Conservation (phyloP, 2,888 invertebrate genomes). For the Acronicta leporina region DNA sequence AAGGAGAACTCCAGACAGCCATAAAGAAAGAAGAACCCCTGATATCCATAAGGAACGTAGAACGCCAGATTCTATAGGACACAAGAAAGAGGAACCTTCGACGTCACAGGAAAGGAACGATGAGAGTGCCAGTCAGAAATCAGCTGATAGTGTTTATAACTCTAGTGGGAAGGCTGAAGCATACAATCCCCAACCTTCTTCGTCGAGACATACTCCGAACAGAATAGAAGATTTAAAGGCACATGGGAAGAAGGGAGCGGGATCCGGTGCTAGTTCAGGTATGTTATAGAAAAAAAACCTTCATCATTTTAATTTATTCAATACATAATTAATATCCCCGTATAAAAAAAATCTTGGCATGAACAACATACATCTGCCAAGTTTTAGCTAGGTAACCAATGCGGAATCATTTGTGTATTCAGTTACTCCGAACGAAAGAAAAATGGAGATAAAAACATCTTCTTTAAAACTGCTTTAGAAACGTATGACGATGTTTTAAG, state of each 20-base stretch:
- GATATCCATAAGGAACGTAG: slow-evolving; percentile 67
- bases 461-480: no score
- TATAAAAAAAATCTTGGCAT: no score
- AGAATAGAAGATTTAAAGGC: slow-evolving; percentile 86
- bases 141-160: slow-evolving; percentile 89
- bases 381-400: no score
- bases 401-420: no score
- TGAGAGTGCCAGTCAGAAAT: slow-evolving; percentile 84
- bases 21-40: slow-evolving; percentile 76
- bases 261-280: slow-evolving; percentile 91
- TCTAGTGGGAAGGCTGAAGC: slow-evolving; percentile 83
- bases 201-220: slow-evolving; percentile 83
- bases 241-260: slow-evolving; percentile 84
- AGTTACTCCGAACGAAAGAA: no score
- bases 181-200: slow-evolving; percentile 83
- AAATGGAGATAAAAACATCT: no score
- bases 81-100: slow-evolving; percentile 76
- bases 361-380: no score
- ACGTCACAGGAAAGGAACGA: slow-evolving; percentile 76
- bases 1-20: slow-evolving; percentile 71
- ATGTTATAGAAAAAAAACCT: slow-evolving; percentile 11
- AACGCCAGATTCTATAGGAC: slow-evolving; percentile 77
- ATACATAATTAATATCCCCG: no score
- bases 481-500: no score
- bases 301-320: no score